Percentiles rank a stretch among this genome's conserved stretches.
phyloP scores from a whole-genome alignment of 1,140 invertebrate species.

The Drosophila obscura region DNA sequence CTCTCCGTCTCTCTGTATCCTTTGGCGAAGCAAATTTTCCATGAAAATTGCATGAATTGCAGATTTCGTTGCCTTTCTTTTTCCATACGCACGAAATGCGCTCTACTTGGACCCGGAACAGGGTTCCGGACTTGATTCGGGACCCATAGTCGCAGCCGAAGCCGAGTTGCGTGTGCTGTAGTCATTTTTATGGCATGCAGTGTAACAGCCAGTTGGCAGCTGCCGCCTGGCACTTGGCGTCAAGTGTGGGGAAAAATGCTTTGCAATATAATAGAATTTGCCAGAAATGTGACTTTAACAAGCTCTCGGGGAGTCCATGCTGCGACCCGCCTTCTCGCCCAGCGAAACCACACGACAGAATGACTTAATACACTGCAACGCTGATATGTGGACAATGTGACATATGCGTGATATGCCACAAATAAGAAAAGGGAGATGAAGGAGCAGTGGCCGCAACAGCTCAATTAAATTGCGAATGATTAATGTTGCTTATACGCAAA shows the following conservation, averaged over 20 bases:
- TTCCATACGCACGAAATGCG: conserved; percentile 76
- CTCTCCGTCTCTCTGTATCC: conserved; percentile 17
- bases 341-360: conserved; percentile 22
- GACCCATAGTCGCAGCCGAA: conserved; percentile 9
- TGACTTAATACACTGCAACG: conserved; percentile 53
- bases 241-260: conserved; percentile 38
- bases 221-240: conserved; percentile 54
- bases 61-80: conserved; percentile 57
- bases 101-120: conserved; percentile 26
- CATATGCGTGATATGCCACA: conserved; percentile 59
- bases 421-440: not conserved
- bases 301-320: conserved; percentile 28
- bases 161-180: conserved; percentile 69
- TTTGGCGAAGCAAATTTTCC: conserved; percentile 77
- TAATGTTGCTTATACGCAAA: conserved; percentile 62
- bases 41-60: conserved; percentile 83
- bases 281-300: conserved; percentile 56
- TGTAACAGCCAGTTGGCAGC: conserved; percentile 47
- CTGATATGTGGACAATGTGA: conserved; percentile 54
- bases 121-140: too few relatives aligned
- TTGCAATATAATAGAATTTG: conserved; percentile 60
- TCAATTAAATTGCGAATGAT: conserved; percentile 70
- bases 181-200: conserved; percentile 72
- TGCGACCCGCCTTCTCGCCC: too few relatives aligned
- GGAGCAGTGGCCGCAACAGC: conserved; percentile 42